These are phyloP conservation scores for Thaumatotibia leucotreta DNA, from an alignment of 1,140 invertebrate genomes.

Conservation along the genomic window DNA sequence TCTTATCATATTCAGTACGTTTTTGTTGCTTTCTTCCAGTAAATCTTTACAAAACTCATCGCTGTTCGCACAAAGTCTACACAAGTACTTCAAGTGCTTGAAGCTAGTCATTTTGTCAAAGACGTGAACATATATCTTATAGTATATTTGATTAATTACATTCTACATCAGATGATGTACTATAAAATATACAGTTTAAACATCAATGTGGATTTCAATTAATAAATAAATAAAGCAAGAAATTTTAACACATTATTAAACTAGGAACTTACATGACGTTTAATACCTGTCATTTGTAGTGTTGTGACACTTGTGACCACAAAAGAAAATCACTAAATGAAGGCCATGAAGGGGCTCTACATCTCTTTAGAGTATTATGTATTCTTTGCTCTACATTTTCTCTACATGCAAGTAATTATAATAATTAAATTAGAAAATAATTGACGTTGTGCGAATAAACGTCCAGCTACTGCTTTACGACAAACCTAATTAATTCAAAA, in stretches of 20 bases:
- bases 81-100: constrained; percentile 64
- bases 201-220: neutral
- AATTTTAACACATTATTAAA: neutral
- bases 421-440: too few species aligned
- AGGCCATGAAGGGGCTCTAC: too few species aligned
- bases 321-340: too few species aligned
- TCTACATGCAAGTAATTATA: too few species aligned
- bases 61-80: constrained; percentile 66
- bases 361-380: too few species aligned
- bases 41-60: constrained; percentile 62
- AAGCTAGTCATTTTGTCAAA: constrained; percentile 43
- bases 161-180: neutral
- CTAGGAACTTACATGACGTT: neutral
- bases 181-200: neutral
- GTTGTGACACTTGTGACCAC: neutral
- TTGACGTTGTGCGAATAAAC: too few species aligned
- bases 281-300: neutral
- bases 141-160: neutral
- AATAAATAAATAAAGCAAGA: constrained; percentile 12
- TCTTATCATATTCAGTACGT: constrained; percentile 56
- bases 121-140: neutral
- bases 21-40: constrained; percentile 55
- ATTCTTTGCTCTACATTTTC: too few species aligned
- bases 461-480: too few species aligned
- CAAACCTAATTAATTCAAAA: too few species aligned